Evolutionary conservation across 2,797 vertebrate species (phyloP), one percentile per base, ranked within the genome.

Genomic region (Notamacropus eugenii): DNA sequence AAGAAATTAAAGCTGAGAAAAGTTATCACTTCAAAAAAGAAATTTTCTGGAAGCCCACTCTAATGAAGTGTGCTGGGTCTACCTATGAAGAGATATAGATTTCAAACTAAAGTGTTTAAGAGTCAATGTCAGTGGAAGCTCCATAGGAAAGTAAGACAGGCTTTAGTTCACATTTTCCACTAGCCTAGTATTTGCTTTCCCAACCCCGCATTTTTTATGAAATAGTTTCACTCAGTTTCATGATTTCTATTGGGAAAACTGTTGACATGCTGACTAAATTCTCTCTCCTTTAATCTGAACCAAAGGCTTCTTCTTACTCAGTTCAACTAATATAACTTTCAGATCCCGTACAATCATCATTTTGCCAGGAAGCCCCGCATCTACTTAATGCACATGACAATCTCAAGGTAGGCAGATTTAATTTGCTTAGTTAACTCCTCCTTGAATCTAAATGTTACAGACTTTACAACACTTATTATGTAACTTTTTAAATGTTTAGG

Each of bases 201-300:
- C n/a, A 74, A 22, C 56, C 31, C 55, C 16, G 59, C 74, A 11
- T 27, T 87, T 87, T 54, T 94, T 91, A 62, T 16, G 92, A 13
- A 59, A 52, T 90, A 93, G 94, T 55, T 96, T 87, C 74, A 91
- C 28, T 12, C 10, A 55, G 62, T 87, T 94, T 57, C 16, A 50
- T 91, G 90, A 90, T 22, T 91, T 91, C n/a, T 58, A 58, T 82
- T 29, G 87, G 56, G 46, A 57, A 82, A 87, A 28, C 34, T 94
- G 50, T 74, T 92, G 46, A 90, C 87, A 62, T 87, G 82, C 52
- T 59, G 52, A 55, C 55, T n/a, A 57, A 92, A 93, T 54, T 11
- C 54, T 62, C 74, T 96, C 54, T 50, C 91, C 57, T 96, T 93
- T 31, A 6, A 52, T 56, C 93, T 90, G n/a, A 59, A 67, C 82